These are phyloP conservation scores for Callospermophilus lateralis DNA, from an alignment of 2,113 vertebrate genomes.

Conservation along the genomic window DNA sequence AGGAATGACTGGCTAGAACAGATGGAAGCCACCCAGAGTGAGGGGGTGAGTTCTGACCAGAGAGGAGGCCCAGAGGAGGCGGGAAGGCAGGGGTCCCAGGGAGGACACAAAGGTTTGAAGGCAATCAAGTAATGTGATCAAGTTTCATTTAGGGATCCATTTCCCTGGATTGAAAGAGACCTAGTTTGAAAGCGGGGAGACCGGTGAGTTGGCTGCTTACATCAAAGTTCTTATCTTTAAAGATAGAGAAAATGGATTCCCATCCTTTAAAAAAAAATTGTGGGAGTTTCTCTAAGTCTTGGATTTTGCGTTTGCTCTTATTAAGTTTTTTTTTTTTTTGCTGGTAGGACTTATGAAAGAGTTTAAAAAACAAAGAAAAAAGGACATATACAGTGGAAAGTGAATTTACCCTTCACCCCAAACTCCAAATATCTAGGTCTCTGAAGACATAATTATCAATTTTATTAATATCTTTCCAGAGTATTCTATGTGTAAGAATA, in stretches of 20 bases:
- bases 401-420: conserved; percentile 16
- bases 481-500: background rate
- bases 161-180: background rate
- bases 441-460: background rate
- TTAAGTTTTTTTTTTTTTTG: background rate
- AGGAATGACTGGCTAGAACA: conserved; percentile 15
- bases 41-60: background rate
- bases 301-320: conserved; percentile 40
- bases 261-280: background rate
- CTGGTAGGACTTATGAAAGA: conserved; percentile 4
- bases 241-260: background rate
- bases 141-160: background rate
- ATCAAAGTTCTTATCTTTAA: conserved; percentile 1
- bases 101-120: conserved; percentile 44
- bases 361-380: background rate
- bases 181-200: background rate
- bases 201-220: background rate
- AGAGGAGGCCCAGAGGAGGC: background rate
- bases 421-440: conserved; percentile 7
- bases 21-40: background rate
- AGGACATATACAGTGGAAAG: background rate
- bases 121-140: conserved; percentile 36
- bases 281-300: conserved; percentile 47
- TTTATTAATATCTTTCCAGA: conserved; percentile 6
- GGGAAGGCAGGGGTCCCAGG: background rate